Evolutionary conservation across 1,140 invertebrate species (phyloP).

Genomic region (Camponotus vicinus): DNA sequence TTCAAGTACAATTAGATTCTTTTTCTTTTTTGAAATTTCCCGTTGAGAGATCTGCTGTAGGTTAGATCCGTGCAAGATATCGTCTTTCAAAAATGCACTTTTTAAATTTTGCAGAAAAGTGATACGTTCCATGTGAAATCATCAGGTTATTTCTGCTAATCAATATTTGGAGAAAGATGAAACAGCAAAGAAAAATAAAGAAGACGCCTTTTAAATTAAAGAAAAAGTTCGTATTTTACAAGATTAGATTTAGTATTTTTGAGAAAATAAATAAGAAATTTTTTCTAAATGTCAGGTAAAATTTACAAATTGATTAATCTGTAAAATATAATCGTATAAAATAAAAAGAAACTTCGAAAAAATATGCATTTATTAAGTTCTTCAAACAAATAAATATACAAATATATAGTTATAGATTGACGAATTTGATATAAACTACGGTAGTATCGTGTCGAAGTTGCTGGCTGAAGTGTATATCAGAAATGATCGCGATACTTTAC

Average conservation of each 20-base stretch:
- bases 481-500: slow-evolving; percentile 28
- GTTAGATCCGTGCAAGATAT: background rate
- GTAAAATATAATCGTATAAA: background rate
- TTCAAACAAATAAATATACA: slow-evolving; percentile 25
- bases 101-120: background rate
- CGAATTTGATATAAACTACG: slow-evolving; percentile 13
- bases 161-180: background rate
- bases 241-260: slow-evolving; percentile 2
- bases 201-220: slow-evolving; percentile 10
- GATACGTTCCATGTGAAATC: background rate
- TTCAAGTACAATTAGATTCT: slow-evolving; percentile 9
- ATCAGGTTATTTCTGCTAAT: background rate
- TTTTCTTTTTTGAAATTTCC: background rate
- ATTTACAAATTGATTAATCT: slow-evolving; percentile 24
- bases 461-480: background rate
- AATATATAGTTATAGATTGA: background rate
- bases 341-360: background rate
- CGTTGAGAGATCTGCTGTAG: background rate
- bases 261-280: background rate
- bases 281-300: background rate
- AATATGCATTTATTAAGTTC: background rate
- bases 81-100: background rate
- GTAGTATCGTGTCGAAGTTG: background rate
- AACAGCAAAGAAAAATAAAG: background rate
- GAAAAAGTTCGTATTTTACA: background rate